Evolutionary conservation across 2,797 vertebrate species (phyloP).

Genomic region (Fistularia tabacaria): DNA sequence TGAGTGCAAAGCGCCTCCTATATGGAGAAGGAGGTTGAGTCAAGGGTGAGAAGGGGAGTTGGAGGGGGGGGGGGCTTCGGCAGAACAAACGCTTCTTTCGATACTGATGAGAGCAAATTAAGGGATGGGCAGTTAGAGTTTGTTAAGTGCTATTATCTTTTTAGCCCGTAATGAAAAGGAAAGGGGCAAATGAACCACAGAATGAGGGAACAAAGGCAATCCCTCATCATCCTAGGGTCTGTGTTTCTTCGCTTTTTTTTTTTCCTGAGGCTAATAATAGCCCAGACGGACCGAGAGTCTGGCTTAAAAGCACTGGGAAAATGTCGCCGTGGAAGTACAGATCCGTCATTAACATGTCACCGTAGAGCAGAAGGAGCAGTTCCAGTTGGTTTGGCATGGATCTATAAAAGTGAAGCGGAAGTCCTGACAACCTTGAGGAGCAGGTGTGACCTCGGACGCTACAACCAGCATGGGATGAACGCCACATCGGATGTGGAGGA

Average conservation of each 20-base stretch:
- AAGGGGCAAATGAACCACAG: conserved; percentile 28
- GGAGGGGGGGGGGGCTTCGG: conserved; percentile 17
- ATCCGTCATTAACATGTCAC: conserved; percentile 22
- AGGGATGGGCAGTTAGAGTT: conserved; percentile 49
- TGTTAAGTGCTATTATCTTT: conserved; percentile 58
- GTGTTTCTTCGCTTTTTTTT: not conserved
- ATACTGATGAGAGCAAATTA: conserved; percentile 59
- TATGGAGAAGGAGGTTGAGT: conserved; percentile 35
- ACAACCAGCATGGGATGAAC: conserved; percentile 8
- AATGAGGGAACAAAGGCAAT: conserved; percentile 47
- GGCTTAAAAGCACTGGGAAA: conserved; percentile 12
- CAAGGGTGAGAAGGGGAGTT: conserved; percentile 15
- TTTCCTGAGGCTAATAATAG: conserved; percentile 40
- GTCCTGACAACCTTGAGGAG: conserved; percentile 32
- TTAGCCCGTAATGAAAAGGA: conserved; percentile 53
- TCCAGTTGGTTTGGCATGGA: conserved; percentile 27
- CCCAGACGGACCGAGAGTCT: conserved; percentile 26
- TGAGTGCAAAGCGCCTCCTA: conserved; percentile 55
- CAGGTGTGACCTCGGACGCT: conserved; percentile 19
- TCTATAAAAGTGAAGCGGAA: conserved; percentile 14
- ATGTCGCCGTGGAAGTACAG: conserved; percentile 19
- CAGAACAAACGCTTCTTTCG: conserved; percentile 46
- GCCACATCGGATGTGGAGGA: conserved; percentile 7
- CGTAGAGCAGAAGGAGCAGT: conserved; percentile 22
- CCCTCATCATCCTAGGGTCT: conserved; percentile 37